These are phyloP conservation scores for Norana najaformis DNA, from an alignment of 2,888 invertebrate species.

Conservation along the genomic window DNA sequence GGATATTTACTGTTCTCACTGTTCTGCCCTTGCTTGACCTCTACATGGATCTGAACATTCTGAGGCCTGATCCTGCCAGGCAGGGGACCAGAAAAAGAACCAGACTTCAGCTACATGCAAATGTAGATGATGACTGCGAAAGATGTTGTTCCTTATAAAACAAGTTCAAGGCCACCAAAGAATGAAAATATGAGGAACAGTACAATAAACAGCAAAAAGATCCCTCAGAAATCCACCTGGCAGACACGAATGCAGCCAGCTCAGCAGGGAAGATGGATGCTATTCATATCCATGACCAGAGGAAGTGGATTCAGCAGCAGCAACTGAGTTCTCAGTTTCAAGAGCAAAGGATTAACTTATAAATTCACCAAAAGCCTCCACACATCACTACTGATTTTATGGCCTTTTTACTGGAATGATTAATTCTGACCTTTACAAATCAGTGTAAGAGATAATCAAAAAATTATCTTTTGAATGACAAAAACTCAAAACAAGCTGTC, in stretches of 20 bases:
- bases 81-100: background rate
- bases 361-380: background rate
- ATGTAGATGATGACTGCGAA: background rate
- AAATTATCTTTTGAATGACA: background rate
- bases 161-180: background rate
- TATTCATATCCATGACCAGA: background rate
- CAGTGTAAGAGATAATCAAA: background rate
- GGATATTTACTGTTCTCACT: background rate
- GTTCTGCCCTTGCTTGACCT: background rate
- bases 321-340: background rate
- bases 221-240: background rate
- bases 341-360: background rate
- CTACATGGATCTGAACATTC: no score
- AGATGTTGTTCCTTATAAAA: background rate
- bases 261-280: background rate
- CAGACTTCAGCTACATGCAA: background rate
- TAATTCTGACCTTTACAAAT: background rate
- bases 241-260: background rate
- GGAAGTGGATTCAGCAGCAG: background rate
- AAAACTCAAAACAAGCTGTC: background rate
- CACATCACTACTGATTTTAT: conserved; percentile 19
- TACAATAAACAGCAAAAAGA: background rate
- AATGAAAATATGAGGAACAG: background rate
- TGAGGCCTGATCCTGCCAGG: background rate
- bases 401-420: background rate